A percentile compares a stretch with the other conserved stretches of the same genome.
Evolutionary conservation across 1,140 invertebrate species (phyloP).

Genomic region (Drosophila tani): DNA sequence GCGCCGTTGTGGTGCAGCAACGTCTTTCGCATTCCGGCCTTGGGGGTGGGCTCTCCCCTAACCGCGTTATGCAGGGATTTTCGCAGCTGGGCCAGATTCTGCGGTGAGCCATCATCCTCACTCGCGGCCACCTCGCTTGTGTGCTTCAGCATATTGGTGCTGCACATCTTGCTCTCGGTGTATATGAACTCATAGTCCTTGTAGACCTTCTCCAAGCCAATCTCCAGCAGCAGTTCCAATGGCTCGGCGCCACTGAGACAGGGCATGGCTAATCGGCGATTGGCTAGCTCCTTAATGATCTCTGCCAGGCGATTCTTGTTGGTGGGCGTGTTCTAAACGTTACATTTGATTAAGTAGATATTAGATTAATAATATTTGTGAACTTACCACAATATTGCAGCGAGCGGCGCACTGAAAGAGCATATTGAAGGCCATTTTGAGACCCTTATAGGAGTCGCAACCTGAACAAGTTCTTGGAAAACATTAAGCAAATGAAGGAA

Average conservation of each 20-base stretch:
- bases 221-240: slow-evolving; percentile 80
- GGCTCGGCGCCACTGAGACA: slow-evolving; percentile 78
- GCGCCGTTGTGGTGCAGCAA: slow-evolving; percentile 62
- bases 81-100: slow-evolving; percentile 68
- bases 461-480: slow-evolving; percentile 17
- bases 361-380: fast-evolving
- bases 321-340: slow-evolving; percentile 75
- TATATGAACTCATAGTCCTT: slow-evolving; percentile 84
- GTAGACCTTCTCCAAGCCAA: slow-evolving; percentile 79
- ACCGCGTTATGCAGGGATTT: slow-evolving; percentile 81
- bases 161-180: slow-evolving; percentile 80
- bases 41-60: slow-evolving; percentile 39
- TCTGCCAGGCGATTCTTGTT: slow-evolving; percentile 82
- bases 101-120: slow-evolving; percentile 20
- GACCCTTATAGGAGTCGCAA: slow-evolving; percentile 75
- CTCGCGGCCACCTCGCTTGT: slow-evolving; percentile 1
- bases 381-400: slow-evolving; percentile 78
- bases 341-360: background rate
- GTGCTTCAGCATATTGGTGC: slow-evolving; percentile 57
- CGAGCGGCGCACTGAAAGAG: slow-evolving; percentile 80
- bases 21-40: slow-evolving; percentile 63
- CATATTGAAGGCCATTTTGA: slow-evolving; percentile 74
- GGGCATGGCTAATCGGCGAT: slow-evolving; percentile 79
- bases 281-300: slow-evolving; percentile 78
- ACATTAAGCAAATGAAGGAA: background rate